phyloP scores from a whole-genome alignment of 2,113 vertebrate genomes.

The Turnix velox region DNA sequence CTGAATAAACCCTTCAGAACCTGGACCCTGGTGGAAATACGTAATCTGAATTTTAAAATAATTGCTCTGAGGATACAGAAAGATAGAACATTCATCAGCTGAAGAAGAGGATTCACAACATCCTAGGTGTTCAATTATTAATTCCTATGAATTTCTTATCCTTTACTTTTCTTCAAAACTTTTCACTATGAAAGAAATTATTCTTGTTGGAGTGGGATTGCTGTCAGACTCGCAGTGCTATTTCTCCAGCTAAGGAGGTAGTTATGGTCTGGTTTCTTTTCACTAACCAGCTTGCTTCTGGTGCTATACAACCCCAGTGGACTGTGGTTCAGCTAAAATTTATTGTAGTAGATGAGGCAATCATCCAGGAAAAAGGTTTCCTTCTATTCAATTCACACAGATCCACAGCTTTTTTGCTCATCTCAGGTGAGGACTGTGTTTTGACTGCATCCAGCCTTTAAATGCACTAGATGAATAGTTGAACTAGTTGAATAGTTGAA shows the following conservation, averaged over 20 bases:
- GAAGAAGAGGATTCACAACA: conserved; percentile 26
- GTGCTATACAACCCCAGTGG: accelerated
- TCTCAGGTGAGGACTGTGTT: background rate
- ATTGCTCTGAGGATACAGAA: background rate
- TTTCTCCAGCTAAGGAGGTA: background rate
- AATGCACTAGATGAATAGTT: background rate
- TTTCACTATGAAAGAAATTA: background rate
- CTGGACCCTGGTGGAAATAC: conserved; percentile 1
- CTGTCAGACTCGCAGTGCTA: background rate
- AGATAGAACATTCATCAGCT: background rate
- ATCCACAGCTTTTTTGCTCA: background rate
- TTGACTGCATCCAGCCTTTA: background rate
- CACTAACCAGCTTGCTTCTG: background rate
- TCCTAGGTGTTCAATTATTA: conserved; percentile 34
- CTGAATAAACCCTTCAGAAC: conserved; percentile 42
- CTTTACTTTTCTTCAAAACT: conserved; percentile 32
- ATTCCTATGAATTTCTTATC: conserved; percentile 46
- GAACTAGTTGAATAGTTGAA: background rate
- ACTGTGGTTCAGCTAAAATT: background rate
- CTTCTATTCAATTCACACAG: background rate
- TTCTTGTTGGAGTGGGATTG: background rate
- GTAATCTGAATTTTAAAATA: conserved; percentile 60
- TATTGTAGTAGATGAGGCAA: background rate
- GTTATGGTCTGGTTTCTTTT: background rate
- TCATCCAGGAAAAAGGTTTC: background rate